Percentiles rank a stretch among this genome's conserved stretches.
Evolutionary conservation across 2,888 invertebrate species (phyloP).

Genomic region (Dinocampus coccinellae): DNA sequence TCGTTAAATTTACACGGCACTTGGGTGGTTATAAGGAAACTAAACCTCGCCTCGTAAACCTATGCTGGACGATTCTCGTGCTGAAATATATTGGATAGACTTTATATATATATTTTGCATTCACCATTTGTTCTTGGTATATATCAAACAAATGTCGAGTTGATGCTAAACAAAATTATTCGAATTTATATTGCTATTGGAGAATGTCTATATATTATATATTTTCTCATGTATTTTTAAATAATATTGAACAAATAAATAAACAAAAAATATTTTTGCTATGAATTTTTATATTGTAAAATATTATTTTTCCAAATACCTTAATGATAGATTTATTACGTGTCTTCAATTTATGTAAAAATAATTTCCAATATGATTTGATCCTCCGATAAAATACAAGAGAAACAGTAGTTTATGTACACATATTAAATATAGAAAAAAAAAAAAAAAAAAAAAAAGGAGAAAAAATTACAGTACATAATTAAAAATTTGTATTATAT

Average conservation of each 20-base stretch:
- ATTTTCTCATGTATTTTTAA: neutral
- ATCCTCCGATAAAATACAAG: neutral
- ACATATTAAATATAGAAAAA: too few relatives aligned
- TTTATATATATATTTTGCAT: neutral
- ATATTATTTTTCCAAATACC: neutral
- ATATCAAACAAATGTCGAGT: slow-evolving; percentile 5
- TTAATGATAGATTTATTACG: neutral
- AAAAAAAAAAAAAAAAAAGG: neutral
- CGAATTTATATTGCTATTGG: neutral
- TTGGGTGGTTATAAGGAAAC: slow-evolving; percentile 36
- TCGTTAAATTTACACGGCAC: slow-evolving; percentile 38
- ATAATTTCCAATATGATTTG: neutral
- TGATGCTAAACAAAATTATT: slow-evolving; percentile 4
- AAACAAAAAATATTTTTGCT: neutral
- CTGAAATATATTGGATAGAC: neutral
- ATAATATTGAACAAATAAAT: too few relatives aligned
- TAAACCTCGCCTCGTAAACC: slow-evolving; percentile 31
- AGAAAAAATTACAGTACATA: neutral
- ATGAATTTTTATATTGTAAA: neutral
- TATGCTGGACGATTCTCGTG: slow-evolving; percentile 23
- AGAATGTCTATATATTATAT: neutral
- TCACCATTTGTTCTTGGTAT: neutral
- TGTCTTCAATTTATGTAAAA: neutral
- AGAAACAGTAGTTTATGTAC: too few relatives aligned
- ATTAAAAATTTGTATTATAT: neutral